Evolutionary conservation across 2,888 invertebrate species (phyloP), one percentile per base, ranked within the genome.

Genomic region (Netelia melanura): DNA sequence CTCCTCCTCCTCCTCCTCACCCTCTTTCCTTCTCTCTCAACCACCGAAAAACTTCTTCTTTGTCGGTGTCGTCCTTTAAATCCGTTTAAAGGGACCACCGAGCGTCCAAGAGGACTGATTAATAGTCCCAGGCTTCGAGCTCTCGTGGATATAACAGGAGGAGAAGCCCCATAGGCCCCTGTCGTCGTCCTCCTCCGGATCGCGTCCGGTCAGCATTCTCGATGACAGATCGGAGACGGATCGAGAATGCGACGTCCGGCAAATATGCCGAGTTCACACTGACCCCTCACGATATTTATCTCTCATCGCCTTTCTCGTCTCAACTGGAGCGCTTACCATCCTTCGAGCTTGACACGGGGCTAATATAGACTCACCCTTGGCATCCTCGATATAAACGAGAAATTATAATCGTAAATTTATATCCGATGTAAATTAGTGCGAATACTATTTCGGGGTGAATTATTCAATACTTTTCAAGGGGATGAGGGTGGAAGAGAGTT

Each of bases 71-170:
- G 90, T 91, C 88, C 89, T 91, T 91, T 89, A 90, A 90, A 91
- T 90, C 88, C 88, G 90, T 90, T 92, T 90, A 91, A 93, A 92
- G 90, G 89, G 91, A 91, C 91, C 92, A 91, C 90, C 92, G 90
- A 91, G 90, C 88, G 90, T 86, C 88, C 88, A 21, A 8, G 79
- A 48, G 81, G 88, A 83, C 91, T 92, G 92, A 92, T 91, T 92
- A 90, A 92, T 91, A 92, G 92, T 90, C 89, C 86, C 88, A 5
- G 30, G 30, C 84, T 84, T 11, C 44, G 21, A 44, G 62, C 74
- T 76, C 77, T 79, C 72, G 67, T 72, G 62, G 83, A 77, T 81
- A 76, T 67, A 30, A 30, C 52, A 10, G 30, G 67, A 83, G 88
- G 21, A 67, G 87, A 83, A 87, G 87, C 17, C 87, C 38, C 64